A percentile compares a stretch with the other conserved stretches of the same genome.
These are phyloP conservation scores for Athetis lepigone DNA, from an alignment of 2,888 invertebrate species.

Conservation along the genomic window DNA sequence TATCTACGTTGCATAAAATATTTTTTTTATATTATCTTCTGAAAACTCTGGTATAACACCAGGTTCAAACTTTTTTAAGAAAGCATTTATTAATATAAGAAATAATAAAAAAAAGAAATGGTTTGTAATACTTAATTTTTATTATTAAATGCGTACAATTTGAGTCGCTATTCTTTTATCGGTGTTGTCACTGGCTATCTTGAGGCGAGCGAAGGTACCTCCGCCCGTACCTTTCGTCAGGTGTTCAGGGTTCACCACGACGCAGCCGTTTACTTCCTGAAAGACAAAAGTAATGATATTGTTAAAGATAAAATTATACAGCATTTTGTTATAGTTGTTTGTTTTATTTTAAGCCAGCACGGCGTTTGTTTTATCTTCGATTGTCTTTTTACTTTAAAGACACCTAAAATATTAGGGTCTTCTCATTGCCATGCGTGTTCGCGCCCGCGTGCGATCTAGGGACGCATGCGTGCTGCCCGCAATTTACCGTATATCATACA, in stretches of 20 bases:
- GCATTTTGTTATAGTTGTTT: not conserved
- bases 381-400: too few species aligned
- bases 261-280: conserved; percentile 94
- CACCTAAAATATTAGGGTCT: too few species aligned
- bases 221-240: conserved; percentile 93
- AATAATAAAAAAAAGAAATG: conserved; percentile 42
- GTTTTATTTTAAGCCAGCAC: not conserved
- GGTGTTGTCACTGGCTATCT: conserved; percentile 83
- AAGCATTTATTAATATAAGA: not conserved
- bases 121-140: conserved; percentile 15
- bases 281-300: conserved; percentile 6
- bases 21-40: not conserved
- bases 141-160: conserved; percentile 81
- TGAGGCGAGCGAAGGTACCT: conserved; percentile 94
- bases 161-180: conserved; percentile 76
- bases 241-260: conserved; percentile 96
- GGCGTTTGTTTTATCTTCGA: not conserved
- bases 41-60: not conserved
- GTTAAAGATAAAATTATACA: not conserved
- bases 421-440: too few species aligned
- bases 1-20: conserved; percentile 75
- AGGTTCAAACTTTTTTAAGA: not conserved
- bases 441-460: too few species aligned
- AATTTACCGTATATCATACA: too few species aligned
- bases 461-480: too few species aligned